Conservation (phyloP, 2,888 invertebrate genomes). For the Megamerina dolium region DNA sequence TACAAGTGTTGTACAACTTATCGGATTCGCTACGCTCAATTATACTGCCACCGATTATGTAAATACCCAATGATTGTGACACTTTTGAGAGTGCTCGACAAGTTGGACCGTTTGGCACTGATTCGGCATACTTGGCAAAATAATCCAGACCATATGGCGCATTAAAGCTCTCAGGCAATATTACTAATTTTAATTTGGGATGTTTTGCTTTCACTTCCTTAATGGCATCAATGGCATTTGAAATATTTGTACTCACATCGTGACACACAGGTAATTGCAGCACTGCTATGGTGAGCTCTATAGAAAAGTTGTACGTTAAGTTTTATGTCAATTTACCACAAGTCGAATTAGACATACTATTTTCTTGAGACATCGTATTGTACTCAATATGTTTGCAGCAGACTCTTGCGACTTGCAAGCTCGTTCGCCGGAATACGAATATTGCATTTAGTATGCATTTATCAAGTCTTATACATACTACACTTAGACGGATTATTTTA, state of each 20-base stretch:
- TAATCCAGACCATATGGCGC: conserved; percentile 80
- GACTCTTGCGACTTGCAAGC: no score
- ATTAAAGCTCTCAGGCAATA: conserved; percentile 87
- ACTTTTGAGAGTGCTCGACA: conserved; percentile 62
- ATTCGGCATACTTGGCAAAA: conserved; percentile 80
- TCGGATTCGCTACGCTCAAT: conserved; percentile 66
- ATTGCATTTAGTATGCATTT: no score
- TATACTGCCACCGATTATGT: conserved; percentile 83
- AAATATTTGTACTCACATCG: conserved; percentile 31
- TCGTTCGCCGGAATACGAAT: no score
- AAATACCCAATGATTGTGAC: conserved; percentile 70
- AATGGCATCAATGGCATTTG: conserved; percentile 30
- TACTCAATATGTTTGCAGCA: no score
- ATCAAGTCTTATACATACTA: no score
- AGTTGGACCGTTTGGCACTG: conserved; percentile 76
- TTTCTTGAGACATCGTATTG: conserved; percentile 1
- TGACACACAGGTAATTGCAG: conserved; percentile 33
- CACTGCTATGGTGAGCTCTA: conserved; percentile 37
- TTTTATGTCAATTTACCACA: no score
- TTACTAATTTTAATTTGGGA: conserved; percentile 52
- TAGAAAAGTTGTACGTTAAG: no score
- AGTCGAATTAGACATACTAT: background rate
- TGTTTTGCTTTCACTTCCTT: conserved; percentile 31
- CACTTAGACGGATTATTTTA: no score
- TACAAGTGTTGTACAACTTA: conserved; percentile 79